These are phyloP conservation scores for Patella vulgata DNA, from an alignment of 1,140 invertebrate genomes.

Conservation along the genomic window DNA sequence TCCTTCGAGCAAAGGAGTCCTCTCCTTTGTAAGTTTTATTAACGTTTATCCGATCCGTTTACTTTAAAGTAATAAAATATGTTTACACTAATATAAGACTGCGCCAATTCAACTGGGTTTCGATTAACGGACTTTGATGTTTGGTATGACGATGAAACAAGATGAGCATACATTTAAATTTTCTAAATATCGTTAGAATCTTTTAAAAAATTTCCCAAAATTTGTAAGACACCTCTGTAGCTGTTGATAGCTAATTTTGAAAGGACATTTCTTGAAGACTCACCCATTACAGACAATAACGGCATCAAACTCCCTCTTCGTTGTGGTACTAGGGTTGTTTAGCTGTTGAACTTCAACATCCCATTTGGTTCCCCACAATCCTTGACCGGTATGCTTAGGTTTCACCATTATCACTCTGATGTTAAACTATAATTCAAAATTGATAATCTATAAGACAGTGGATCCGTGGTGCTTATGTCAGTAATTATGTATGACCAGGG, in stretches of 20 bases:
- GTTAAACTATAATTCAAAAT: constrained; percentile 18
- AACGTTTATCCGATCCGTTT: too few relatives aligned
- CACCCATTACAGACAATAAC: constrained; percentile 88
- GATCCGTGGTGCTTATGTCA: too few relatives aligned
- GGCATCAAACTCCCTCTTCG: constrained; percentile 70
- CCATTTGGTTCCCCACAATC: constrained; percentile 38
- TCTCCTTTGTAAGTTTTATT: too few relatives aligned
- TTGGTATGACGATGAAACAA: too few relatives aligned
- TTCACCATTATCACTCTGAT: constrained; percentile 14
- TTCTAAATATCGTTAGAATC: neutral
- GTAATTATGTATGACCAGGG: too few relatives aligned
- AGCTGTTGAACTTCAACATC: constrained; percentile 35
- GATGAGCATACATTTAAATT: too few relatives aligned
- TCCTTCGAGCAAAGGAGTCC: too few relatives aligned
- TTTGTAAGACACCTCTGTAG: neutral
- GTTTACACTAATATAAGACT: too few relatives aligned
- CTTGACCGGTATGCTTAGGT: neutral
- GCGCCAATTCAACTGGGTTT: too few relatives aligned
- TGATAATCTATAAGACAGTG: too few relatives aligned
- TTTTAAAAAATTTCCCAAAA: neutral
- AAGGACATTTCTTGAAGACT: constrained; percentile 8
- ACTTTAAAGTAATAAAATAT: too few relatives aligned
- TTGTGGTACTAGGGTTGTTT: neutral
- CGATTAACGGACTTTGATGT: too few relatives aligned
- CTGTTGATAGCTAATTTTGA: neutral